Conservation (phyloP, 2,113 vertebrate species). For the Lepus europaeus region DNA sequence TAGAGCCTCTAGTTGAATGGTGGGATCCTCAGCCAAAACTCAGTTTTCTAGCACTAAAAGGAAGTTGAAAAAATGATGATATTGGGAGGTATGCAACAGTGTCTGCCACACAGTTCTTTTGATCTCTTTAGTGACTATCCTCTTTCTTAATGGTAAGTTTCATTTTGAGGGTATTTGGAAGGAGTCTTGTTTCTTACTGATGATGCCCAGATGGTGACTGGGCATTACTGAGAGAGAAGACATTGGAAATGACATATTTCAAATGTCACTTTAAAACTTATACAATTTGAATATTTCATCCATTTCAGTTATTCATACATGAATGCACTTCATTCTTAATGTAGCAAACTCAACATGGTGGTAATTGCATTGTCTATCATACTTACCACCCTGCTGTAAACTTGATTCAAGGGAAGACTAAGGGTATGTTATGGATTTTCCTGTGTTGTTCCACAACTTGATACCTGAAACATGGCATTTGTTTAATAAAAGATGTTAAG, state of each 20-base stretch:
- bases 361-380: slow-evolving; percentile 27
- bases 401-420: background rate
- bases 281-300: slow-evolving; percentile 43
- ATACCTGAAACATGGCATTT: background rate
- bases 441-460: slow-evolving; percentile 3
- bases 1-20: background rate
- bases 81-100: background rate
- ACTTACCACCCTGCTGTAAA: background rate
- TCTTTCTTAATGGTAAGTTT: background rate
- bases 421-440: background rate
- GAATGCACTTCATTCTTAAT: slow-evolving; percentile 30
- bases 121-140: background rate
- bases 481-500: slow-evolving; percentile 34
- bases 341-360: background rate
- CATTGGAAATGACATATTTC: slow-evolving; percentile 16
- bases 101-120: background rate
- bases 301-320: slow-evolving; percentile 50
- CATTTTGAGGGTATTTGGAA: background rate
- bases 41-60: background rate
- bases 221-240: slow-evolving; percentile 33
- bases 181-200: background rate
- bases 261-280: slow-evolving; percentile 39
- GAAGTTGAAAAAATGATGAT: background rate
- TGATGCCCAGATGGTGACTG: background rate
- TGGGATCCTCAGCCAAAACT: background rate